Conservation (phyloP, 2,888 invertebrate species). For the Eurytoma adleriae region DNA sequence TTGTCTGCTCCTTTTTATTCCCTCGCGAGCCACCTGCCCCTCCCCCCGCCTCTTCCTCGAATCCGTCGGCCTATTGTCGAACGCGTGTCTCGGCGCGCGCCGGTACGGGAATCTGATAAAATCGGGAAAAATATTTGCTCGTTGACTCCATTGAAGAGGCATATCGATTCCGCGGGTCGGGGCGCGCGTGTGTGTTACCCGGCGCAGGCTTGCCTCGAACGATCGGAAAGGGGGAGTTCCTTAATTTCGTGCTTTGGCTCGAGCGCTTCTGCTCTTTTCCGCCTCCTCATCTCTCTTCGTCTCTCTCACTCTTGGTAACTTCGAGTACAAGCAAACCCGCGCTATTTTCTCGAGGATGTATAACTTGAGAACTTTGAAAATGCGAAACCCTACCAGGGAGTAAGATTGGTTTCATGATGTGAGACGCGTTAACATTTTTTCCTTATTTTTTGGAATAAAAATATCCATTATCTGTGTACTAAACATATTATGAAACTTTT, state of each 20-base stretch:
- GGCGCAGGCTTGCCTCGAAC: background rate
- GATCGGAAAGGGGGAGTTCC: constrained; percentile 17
- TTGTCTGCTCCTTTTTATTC: background rate
- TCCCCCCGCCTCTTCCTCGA: constrained; percentile 1
- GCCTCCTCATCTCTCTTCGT: background rate
- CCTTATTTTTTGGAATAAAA: no score
- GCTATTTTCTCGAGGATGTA: background rate
- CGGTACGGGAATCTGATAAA: constrained; percentile 50
- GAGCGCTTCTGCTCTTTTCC: background rate
- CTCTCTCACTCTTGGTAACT: background rate
- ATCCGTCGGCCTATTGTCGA: constrained; percentile 46
- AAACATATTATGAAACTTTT: no score
- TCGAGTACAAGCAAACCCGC: background rate
- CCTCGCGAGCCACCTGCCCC: background rate
- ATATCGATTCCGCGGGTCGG: constrained; percentile 36
- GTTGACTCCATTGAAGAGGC: constrained; percentile 47
- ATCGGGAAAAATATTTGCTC: constrained; percentile 53
- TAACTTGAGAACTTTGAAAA: background rate
- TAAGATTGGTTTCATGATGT: no score
- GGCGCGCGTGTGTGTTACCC: constrained; percentile 3
- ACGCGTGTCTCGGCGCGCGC: constrained; percentile 21
- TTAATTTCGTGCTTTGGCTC: constrained; percentile 35
- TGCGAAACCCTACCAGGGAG: background rate
- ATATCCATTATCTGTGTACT: no score
- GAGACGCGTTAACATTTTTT: no score